Evolutionary conservation across 1,140 invertebrate species (phyloP).

Genomic region (Propsilocerus akamusi): DNA sequence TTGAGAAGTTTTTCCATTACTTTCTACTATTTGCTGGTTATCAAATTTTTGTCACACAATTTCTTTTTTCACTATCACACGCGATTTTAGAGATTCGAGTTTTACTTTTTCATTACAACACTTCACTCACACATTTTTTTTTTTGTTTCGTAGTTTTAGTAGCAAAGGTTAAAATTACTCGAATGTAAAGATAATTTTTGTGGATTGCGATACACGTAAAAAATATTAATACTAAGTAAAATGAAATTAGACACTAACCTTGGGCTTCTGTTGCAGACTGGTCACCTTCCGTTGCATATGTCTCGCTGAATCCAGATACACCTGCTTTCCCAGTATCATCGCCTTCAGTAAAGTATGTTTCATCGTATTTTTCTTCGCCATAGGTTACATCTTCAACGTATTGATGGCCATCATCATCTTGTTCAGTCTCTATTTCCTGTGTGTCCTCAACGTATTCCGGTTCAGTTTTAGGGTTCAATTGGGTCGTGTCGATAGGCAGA

Average conservation of each 20-base stretch:
- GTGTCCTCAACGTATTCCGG: conserved; percentile 22
- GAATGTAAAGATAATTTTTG: neutral
- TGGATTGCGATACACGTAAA: neutral
- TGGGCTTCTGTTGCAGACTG: conserved; percentile 23
- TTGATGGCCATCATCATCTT: conserved; percentile 15
- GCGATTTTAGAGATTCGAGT: neutral
- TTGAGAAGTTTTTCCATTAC: too few relatives aligned
- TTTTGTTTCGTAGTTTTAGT: neutral
- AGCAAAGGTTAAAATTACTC: neutral
- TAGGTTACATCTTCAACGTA: conserved; percentile 24
- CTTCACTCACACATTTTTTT: neutral
- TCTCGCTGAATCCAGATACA: conserved; percentile 9
- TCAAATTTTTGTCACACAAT: too few relatives aligned
- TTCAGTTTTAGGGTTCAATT: conserved; percentile 21
- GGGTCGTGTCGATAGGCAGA: conserved; percentile 19
- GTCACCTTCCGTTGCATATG: conserved; percentile 11
- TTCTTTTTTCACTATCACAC: neutral
- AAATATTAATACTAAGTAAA: neutral
- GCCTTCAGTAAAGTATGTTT: conserved; percentile 23
- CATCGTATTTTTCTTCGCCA: conserved; percentile 23
- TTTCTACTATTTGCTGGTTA: too few relatives aligned
- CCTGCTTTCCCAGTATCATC: conserved; percentile 13
- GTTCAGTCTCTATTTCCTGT: conserved; percentile 18
- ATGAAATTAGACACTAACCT: conserved; percentile 18
- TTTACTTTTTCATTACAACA: neutral